Base-by-base conservation (phyloP, 2,888 invertebrate species). In the Anarsia innoxiella region DNA sequence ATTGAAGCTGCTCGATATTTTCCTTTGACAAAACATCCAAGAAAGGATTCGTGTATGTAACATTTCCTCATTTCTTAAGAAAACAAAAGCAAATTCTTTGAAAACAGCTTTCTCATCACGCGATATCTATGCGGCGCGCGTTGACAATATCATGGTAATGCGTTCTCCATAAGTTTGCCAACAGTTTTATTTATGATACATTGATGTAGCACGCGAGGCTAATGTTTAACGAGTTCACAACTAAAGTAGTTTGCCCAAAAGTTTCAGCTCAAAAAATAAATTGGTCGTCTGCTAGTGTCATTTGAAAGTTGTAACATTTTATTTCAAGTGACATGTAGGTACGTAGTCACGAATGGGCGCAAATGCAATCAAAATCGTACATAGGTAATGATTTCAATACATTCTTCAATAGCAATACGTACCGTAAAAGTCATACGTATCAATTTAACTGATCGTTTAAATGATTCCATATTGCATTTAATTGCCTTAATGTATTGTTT, bases 201-300 rank as follows among this genome's bases (percentile, higher is more conserved):
- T 65, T 57, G 64, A 63, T 57, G 56, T 49, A 53, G 53, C 66
- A 61, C 58, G 61, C 59, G 56, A 64, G 48, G 46, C 44, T 60
- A 60, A 61, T 64, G 53, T 57, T 59, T 53, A 50, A 56, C 52
- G 52, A 56, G 59, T 64, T 64, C 55, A 52, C 51, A 59, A 59
- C 55, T 47, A 48, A 48, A 33, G 23, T 53, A 56, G 49, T 58
- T 54, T 48, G 41, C 41, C 54, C 48, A 42, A 48, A 54, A 51
- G 44, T 45, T 51, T 36, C 5, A 2, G 6, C 12, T 2, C 14
- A 33, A 33, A 33, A 33, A 33, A 15, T 33, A 26, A 15, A 33
- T 33, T 33, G 25, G 15, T 9, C 26, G 11, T 33, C 25, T 15
- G 12, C 19, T 25, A 25, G 19, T n/a, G n/a, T 19, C 19, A 8